Percentiles rank a stretch among this genome's conserved stretches.
Evolutionary conservation across 2,113 vertebrate genomes (phyloP).

Genomic region (Coturnix japonica): DNA sequence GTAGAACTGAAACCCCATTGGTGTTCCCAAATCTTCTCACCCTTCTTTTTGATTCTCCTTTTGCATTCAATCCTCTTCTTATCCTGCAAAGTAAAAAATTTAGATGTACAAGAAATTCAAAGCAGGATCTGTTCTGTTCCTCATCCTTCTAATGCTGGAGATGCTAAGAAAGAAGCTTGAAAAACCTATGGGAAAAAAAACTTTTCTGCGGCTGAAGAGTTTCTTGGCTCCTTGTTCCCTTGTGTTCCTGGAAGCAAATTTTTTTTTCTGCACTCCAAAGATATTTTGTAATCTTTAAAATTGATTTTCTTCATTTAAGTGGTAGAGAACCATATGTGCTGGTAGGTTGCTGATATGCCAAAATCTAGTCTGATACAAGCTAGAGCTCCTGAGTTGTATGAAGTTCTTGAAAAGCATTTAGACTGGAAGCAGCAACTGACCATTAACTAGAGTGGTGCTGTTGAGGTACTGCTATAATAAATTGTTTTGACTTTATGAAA

Average conservation of each 20-base stretch:
- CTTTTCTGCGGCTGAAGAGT: neutral
- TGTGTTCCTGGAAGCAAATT: neutral
- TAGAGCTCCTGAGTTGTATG: neutral
- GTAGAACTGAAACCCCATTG: neutral
- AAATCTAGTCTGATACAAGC: neutral
- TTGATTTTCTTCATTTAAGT: neutral
- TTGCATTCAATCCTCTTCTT: neutral
- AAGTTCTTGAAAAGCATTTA: slow-evolving; percentile 17
- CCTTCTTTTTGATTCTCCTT: neutral
- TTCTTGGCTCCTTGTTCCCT: neutral
- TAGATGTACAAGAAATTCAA: neutral
- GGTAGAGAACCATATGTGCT: neutral
- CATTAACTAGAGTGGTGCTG: slow-evolving; percentile 7
- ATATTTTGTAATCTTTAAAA: neutral
- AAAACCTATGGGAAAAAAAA: neutral
- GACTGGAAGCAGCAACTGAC: slow-evolving; percentile 17
- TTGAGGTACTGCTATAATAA: neutral
- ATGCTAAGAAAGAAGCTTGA: neutral
- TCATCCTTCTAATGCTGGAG: neutral
- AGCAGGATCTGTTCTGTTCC: neutral
- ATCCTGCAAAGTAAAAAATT: neutral
- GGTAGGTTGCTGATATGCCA: neutral
- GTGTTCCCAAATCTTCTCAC: neutral
- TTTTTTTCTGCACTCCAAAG: too few species aligned
- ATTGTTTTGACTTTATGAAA: slow-evolving; percentile 19